These are phyloP conservation scores for Phrynocephalus guinanensis DNA, from an alignment of 2,797 vertebrate genomes.

Conservation along the genomic window DNA sequence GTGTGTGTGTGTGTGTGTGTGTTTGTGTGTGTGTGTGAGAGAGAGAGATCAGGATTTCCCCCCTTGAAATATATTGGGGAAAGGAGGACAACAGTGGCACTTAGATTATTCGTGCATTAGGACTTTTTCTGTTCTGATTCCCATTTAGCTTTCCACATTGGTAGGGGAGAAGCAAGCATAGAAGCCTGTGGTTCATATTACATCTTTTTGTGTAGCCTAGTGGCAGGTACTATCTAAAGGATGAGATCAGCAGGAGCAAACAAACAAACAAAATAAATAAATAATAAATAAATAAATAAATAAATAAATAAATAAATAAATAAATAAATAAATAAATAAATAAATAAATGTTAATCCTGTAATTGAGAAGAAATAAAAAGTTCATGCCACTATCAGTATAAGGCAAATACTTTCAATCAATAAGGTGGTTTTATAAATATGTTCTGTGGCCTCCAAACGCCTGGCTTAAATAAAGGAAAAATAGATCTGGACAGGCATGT, in stretches of 20 bases:
- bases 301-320: no score
- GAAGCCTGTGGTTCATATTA: neutral
- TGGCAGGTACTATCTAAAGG: neutral
- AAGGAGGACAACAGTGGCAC: no score
- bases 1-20: no score
- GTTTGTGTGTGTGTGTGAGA: no score
- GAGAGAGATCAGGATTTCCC: no score
- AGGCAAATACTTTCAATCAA: neutral
- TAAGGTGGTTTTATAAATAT: neutral
- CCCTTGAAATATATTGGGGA: no score
- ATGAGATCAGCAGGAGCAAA: neutral
- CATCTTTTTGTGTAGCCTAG: no score
- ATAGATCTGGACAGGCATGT: neutral
- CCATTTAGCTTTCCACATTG: neutral
- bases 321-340: neutral
- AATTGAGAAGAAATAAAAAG: neutral
- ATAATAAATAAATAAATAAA: neutral
- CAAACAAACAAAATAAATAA: neutral
- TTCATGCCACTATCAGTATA: neutral
- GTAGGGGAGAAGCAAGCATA: no score
- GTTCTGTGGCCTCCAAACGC: neutral
- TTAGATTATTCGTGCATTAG: no score
- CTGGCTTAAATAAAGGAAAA: constrained; percentile 21
- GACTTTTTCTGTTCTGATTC: neutral
- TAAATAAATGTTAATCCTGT: neutral